These are phyloP conservation scores for Eptatretus burgeri DNA, from an alignment of 2,113 vertebrate genomes.

Conservation along the genomic window DNA sequence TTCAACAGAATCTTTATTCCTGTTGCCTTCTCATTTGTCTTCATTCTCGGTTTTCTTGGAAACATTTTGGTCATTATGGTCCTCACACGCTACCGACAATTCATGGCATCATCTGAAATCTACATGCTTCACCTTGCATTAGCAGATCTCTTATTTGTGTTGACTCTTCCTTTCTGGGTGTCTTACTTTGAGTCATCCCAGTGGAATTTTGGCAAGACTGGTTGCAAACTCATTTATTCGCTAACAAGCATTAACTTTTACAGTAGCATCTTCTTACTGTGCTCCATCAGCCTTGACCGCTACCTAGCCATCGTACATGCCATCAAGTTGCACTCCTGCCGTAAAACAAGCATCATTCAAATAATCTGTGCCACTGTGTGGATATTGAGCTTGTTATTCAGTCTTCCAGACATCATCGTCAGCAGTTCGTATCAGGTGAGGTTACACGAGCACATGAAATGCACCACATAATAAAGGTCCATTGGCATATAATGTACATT, in stretches of 20 bases:
- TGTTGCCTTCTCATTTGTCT: conserved; percentile 27
- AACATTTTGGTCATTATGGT: conserved; percentile 49
- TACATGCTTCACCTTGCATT: conserved; percentile 61
- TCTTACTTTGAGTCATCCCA: conserved; percentile 16
- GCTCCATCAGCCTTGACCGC: conserved; percentile 47
- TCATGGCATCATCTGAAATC: conserved; percentile 55
- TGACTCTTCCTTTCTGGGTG: conserved; percentile 40
- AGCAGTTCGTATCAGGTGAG: neutral
- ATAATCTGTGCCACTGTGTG: neutral
- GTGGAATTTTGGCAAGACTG: conserved; percentile 28
- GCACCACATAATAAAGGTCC: neutral
- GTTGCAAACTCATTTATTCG: conserved; percentile 41
- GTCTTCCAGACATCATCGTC: neutral
- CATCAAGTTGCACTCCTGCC: conserved; percentile 20
- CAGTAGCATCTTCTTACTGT: conserved; percentile 50
- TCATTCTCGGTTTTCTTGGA: conserved; percentile 32
- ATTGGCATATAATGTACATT: neutral
- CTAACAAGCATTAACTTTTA: conserved; percentile 52
- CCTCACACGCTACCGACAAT: conserved; percentile 34
- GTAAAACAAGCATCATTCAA: neutral
- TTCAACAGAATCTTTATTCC: conserved; percentile 24
- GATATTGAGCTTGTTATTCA: neutral
- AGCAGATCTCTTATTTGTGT: conserved; percentile 43
- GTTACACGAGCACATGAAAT: conserved; percentile 1
- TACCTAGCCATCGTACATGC: conserved; percentile 61